These are phyloP conservation scores for Capitulum mitella DNA, from an alignment of 2,888 invertebrate species.

Conservation along the genomic window DNA sequence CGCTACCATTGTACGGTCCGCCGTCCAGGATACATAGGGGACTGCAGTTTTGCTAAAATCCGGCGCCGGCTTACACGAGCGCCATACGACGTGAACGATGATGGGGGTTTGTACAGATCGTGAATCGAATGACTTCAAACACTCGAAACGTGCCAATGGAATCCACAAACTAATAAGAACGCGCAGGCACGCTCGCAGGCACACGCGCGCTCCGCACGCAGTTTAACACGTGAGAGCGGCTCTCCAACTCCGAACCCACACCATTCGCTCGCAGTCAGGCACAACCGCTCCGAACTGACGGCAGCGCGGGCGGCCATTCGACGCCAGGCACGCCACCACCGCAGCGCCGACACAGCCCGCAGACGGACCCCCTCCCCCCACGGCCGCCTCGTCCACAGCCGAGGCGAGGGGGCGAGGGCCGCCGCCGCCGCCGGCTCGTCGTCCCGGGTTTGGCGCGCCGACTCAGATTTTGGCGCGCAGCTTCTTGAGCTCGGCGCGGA, in stretches of 20 bases:
- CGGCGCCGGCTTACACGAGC: neutral
- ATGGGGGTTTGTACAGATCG: neutral
- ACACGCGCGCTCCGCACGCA: neutral
- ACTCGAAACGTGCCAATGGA: neutral
- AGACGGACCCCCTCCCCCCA: no score
- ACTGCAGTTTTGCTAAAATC: neutral
- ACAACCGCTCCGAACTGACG: no score
- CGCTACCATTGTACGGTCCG: neutral
- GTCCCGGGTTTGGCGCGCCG: no score
- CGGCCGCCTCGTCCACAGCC: no score
- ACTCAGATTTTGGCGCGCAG: conserved; percentile 32
- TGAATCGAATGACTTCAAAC: neutral
- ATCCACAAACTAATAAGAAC: neutral
- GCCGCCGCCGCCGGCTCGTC: neutral
- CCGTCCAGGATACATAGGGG: neutral
- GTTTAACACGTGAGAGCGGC: no score
- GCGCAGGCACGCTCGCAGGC: neutral
- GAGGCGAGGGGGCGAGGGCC: neutral
- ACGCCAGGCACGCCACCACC: no score
- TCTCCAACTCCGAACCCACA: no score
- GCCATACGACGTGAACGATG: neutral
- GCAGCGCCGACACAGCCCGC: no score
- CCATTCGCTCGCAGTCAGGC: no score
- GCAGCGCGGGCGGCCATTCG: no score
- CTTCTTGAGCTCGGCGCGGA: conserved; percentile 72